Evolutionary conservation across 2,113 vertebrate genomes (phyloP), one percentile per base, ranked within the genome.

Genomic region (Tenebrosternarchus preto): DNA sequence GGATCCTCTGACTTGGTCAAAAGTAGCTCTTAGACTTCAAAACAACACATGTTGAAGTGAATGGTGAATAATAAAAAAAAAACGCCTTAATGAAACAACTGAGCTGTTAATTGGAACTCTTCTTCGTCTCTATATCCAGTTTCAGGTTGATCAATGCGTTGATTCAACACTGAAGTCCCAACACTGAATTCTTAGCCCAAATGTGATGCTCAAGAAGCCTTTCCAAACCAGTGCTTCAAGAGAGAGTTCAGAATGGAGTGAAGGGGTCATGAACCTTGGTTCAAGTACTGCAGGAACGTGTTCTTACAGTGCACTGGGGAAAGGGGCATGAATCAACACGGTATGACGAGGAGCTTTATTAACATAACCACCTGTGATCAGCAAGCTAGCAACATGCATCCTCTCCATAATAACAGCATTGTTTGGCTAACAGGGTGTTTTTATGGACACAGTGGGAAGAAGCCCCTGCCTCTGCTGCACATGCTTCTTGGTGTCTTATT

Each of bases 371-470:
- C 50, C 79, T 82, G 80, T 77, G 84, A 80, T 56, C 73, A 63
- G 17, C 22, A 24, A 63, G 57, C 55, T 33, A 63, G 61, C 53
- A 80, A 57, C 69, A 68, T 61, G 53, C 70, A 73, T 24, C 20
- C 71, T 59, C 73, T 73, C 24, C 20, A 84, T 83, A 87, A 86
- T 83, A 71, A 73, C 57, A 64, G 73, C 73, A 84, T 80, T 84
- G 82, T 86, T 77, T 74, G 76, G 20, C 64, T 67, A 84, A n/a
- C 77, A 83, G 66, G 77, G 80, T 63, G 83, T 86, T 57, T 84
- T 46, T 57, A 78, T 60, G 76, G 81, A 69, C 71, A 70, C 20
- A 25, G 67, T 39, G 71, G 81, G 76, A 83, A 82, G 39, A 82
- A 71, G 57, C 82, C 81, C 85, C 29, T n/a, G 55, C 53, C 73